These are phyloP conservation scores for Anguilla pacifica DNA, from an alignment of 2,797 vertebrate genomes.

Conservation along the genomic window DNA sequence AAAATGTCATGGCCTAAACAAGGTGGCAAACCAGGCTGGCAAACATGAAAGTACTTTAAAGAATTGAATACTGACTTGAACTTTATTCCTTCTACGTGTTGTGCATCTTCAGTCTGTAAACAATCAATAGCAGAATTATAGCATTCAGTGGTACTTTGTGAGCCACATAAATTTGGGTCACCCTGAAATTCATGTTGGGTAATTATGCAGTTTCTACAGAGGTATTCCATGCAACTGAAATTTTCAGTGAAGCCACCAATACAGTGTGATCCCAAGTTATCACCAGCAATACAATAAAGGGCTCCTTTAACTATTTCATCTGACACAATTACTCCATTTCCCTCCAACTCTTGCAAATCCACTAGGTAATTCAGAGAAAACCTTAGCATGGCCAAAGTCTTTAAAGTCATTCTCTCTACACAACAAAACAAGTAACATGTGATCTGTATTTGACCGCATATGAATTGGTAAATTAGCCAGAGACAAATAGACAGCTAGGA, in stretches of 20 bases:
- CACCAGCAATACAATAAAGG: constrained; percentile 13
- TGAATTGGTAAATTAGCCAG: constrained; percentile 33
- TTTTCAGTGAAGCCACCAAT: constrained; percentile 10
- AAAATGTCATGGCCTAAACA: too few relatives aligned
- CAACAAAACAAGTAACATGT: constrained; percentile 23
- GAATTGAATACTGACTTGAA: too few relatives aligned
- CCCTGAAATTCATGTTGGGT: too few relatives aligned
- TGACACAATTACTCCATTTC: background rate
- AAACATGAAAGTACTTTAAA: too few relatives aligned
- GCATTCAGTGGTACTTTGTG: too few relatives aligned
- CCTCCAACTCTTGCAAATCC: constrained; percentile 9
- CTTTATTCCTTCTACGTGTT: too few relatives aligned
- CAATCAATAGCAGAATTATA: too few relatives aligned
- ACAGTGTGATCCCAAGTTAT: constrained; percentile 3
- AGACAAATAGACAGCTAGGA: constrained; percentile 36
- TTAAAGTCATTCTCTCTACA: constrained; percentile 20
- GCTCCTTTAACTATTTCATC: constrained; percentile 7
- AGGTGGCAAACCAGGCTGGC: too few relatives aligned
- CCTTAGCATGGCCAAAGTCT: background rate
- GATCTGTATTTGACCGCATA: constrained; percentile 21
- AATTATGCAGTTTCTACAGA: too few relatives aligned
- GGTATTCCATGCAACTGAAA: background rate
- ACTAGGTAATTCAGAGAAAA: background rate
- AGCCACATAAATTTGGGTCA: too few relatives aligned
- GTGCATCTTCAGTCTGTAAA: too few relatives aligned